These are phyloP conservation scores for Sarcophaga carnaria DNA, from an alignment of 2,888 invertebrate species.

Conservation along the genomic window DNA sequence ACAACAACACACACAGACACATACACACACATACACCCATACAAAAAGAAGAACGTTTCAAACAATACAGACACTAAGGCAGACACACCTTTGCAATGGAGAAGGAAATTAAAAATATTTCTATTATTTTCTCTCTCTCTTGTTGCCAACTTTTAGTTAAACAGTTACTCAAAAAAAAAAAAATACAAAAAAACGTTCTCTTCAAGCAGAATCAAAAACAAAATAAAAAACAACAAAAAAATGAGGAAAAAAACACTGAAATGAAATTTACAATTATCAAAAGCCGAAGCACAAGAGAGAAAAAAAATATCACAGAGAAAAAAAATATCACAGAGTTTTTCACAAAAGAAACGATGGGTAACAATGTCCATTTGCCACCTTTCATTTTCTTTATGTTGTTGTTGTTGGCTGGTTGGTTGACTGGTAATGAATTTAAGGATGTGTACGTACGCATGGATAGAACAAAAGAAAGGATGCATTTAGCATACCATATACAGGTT, in stretches of 20 bases:
- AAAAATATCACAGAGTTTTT: conserved; percentile 20
- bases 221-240: conserved; percentile 33
- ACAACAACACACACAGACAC: not conserved
- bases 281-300: not conserved
- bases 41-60: not conserved
- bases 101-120: conserved; percentile 57
- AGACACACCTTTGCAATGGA: conserved; percentile 26
- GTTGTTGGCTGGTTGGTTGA: not conserved
- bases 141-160: conserved; percentile 49
- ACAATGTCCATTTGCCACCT: conserved; percentile 62
- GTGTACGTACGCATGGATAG: conserved; percentile 20
- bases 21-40: not conserved
- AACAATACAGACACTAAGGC: not conserved
- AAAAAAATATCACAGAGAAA: too few species aligned
- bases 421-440: not conserved
- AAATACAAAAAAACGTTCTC: conserved; percentile 38
- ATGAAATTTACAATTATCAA: conserved; percentile 53
- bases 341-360: conserved; percentile 31
- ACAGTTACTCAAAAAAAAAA: conserved; percentile 36
- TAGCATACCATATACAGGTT: conserved; percentile 34
- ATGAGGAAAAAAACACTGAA: too few species aligned
- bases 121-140: conserved; percentile 5
- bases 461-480: conserved; percentile 30
- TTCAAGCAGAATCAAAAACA: not conserved
- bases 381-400: conserved; percentile 40